These are phyloP conservation scores for Trididemnum miniatum DNA, from an alignment of 23 tunicate genomes.

Conservation along the genomic window DNA sequence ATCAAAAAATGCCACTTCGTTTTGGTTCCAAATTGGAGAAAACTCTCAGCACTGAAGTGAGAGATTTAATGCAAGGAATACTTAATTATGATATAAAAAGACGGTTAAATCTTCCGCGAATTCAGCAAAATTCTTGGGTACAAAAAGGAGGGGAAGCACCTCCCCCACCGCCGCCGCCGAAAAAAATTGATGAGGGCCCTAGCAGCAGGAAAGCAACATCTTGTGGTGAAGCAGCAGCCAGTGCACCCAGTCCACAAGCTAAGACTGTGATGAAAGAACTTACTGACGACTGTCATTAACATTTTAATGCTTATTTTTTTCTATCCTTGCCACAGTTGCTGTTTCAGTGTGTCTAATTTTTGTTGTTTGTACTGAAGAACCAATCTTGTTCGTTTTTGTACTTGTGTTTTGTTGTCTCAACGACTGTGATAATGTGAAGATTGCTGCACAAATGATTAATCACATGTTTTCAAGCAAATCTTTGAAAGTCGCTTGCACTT, in stretches of 20 bases:
- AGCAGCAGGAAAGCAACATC: neutral
- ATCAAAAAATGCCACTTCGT: slow-evolving; percentile 65
- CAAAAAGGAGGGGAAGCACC: neutral
- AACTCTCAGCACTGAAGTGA: slow-evolving; percentile 18
- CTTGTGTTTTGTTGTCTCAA: too few relatives aligned
- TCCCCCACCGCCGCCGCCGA: neutral
- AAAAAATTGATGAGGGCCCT: neutral
- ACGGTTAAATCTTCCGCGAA: slow-evolving; percentile 19
- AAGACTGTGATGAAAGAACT: slow-evolving; percentile 10
- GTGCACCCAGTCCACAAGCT: slow-evolving; percentile 15
- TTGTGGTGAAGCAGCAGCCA: neutral
- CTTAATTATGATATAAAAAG: slow-evolving; percentile 17
- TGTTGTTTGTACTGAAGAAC: too few relatives aligned
- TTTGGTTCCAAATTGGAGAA: slow-evolving; percentile 39
- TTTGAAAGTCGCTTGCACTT: too few relatives aligned
- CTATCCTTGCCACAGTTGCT: too few relatives aligned
- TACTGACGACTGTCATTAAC: too few relatives aligned
- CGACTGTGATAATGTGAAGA: too few relatives aligned
- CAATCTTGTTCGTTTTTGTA: too few relatives aligned
- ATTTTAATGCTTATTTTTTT: too few relatives aligned
- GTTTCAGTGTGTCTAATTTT: too few relatives aligned
- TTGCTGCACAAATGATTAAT: too few relatives aligned
- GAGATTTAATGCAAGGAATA: slow-evolving; percentile 60
- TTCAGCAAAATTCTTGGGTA: slow-evolving; percentile 20
- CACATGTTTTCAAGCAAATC: too few relatives aligned